Evolutionary conservation across 2,888 invertebrate genomes (phyloP).

Genomic region (Hydrotaea diabolus): DNA sequence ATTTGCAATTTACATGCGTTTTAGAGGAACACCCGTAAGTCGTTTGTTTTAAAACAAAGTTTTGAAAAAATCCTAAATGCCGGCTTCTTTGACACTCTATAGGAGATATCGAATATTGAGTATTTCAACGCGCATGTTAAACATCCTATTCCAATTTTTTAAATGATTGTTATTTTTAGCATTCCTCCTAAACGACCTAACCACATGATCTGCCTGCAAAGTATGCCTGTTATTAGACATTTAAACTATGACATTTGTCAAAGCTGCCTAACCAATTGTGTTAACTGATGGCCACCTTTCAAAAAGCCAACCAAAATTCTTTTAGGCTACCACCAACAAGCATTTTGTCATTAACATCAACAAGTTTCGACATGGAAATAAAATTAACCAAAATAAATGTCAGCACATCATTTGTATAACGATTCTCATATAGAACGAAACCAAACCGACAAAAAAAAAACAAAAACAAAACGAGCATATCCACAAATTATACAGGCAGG

Average conservation of each 20-base stretch:
- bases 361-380: conserved; percentile 9
- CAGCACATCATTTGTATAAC: conserved; percentile 44
- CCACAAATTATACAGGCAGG: background rate
- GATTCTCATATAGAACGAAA: background rate
- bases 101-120: too few relatives aligned
- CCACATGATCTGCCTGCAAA: too few relatives aligned
- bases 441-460: background rate
- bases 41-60: too few relatives aligned
- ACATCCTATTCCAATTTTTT: too few relatives aligned
- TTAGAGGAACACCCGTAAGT: too few relatives aligned
- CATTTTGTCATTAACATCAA: conserved; percentile 34
- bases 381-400: conserved; percentile 23
- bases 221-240: background rate
- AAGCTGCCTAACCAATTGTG: too few relatives aligned
- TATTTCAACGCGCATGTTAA: too few relatives aligned
- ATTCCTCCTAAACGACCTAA: too few relatives aligned
- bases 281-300: background rate
- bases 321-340: background rate
- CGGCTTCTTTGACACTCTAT: too few relatives aligned
- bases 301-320: background rate
- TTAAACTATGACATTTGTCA: background rate
- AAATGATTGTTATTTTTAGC: too few relatives aligned
- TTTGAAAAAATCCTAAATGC: too few relatives aligned
- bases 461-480: background rate
- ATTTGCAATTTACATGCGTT: too few relatives aligned